Percentiles rank a stretch among this genome's conserved stretches.
These are phyloP conservation scores for Pantala flavescens DNA, from an alignment of 1,140 invertebrate genomes.

Conservation along the genomic window DNA sequence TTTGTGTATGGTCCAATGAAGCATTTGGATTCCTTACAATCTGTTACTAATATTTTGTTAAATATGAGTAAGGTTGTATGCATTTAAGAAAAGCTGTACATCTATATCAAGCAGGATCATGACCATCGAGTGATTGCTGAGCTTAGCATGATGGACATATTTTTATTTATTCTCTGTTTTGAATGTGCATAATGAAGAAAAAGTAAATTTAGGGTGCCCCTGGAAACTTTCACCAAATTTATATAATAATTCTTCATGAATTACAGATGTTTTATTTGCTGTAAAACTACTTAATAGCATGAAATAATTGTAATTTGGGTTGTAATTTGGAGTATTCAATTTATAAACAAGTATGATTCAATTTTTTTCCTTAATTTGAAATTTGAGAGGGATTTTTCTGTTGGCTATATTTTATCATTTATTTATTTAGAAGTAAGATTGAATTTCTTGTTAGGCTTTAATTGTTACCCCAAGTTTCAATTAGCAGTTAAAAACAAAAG, in stretches of 20 bases:
- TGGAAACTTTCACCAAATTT: background rate
- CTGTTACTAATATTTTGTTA: background rate
- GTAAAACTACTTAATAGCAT: background rate
- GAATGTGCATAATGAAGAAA: background rate
- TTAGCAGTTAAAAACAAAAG: background rate
- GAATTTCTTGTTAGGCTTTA: background rate
- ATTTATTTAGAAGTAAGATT: background rate
- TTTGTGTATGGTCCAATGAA: background rate
- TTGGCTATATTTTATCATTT: background rate
- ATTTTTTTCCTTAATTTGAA: background rate
- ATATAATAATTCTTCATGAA: background rate
- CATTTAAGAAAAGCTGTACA: background rate
- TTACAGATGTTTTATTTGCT: background rate
- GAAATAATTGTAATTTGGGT: background rate
- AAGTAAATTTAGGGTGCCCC: background rate
- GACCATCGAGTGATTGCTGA: background rate
- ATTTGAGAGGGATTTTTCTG: background rate
- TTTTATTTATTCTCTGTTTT: too few species aligned
- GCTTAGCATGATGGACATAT: background rate
- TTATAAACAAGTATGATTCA: background rate
- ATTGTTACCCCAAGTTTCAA: background rate
- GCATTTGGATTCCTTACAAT: background rate
- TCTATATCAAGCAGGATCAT: background rate
- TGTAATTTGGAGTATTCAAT: background rate
- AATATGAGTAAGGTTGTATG: background rate